Evolutionary conservation across 2,888 invertebrate species (phyloP).

Genomic region (Chloromyia formosa): DNA sequence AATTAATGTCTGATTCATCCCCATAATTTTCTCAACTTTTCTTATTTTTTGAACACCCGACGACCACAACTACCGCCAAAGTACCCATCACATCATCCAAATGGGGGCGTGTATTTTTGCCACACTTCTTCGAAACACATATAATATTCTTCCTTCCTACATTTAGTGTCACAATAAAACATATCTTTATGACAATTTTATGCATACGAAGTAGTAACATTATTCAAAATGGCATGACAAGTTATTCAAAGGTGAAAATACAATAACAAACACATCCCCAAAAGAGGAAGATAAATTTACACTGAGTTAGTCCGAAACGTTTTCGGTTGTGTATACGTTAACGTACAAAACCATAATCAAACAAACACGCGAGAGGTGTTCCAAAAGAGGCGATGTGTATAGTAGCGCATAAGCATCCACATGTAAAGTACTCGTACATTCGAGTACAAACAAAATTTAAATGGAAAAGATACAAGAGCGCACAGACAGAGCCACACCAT

Average conservation of each 20-base stretch:
- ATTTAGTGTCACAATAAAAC: slow-evolving; percentile 11
- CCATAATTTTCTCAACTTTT: too few species aligned
- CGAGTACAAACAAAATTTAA: neutral
- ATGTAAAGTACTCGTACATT: too few species aligned
- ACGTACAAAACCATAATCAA: neutral
- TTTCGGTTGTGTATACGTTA: too few species aligned
- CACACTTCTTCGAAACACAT: too few species aligned
- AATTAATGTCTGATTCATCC: too few species aligned
- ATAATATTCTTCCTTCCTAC: neutral
- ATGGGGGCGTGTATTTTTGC: too few species aligned
- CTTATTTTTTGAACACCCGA: too few species aligned
- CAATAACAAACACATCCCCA: neutral
- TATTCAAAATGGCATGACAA: slow-evolving; percentile 10
- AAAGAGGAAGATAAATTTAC: neutral
- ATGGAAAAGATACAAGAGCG: neutral
- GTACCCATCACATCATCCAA: too few species aligned
- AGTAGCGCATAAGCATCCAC: too few species aligned
- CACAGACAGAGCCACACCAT: neutral
- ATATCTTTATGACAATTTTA: slow-evolving; percentile 18
- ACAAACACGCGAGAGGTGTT: neutral
- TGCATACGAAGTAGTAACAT: slow-evolving; percentile 13
- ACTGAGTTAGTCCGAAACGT: neutral
- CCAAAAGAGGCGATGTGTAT: too few species aligned
- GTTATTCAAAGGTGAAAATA: neutral
- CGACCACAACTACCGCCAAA: too few species aligned